Conservation (phyloP, 2,113 vertebrate genomes). For the Mandrillus leucophaeus region DNA sequence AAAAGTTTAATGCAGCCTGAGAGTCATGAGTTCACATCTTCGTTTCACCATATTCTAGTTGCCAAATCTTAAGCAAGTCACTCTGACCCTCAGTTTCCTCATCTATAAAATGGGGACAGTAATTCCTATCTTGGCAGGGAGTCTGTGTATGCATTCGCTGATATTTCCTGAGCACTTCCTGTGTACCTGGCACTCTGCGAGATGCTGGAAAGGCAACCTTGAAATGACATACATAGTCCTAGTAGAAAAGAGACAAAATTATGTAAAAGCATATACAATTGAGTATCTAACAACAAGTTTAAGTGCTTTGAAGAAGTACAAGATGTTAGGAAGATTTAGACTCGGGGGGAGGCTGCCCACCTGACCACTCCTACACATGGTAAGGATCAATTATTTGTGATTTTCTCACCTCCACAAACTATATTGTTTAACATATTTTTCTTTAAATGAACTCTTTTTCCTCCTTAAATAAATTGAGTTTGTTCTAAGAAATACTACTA, state of each 20-base stretch:
- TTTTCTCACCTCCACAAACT: background rate
- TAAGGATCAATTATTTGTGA: background rate
- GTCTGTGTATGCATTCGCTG: accelerated
- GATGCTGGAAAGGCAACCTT: background rate
- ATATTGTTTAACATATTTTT: background rate
- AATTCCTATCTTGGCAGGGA: background rate
- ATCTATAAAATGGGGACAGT: background rate
- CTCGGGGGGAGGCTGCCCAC: too few relatives aligned
- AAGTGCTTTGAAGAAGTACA: conserved; percentile 15
- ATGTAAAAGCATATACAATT: background rate
- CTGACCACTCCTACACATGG: background rate
- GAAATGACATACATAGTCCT: background rate
- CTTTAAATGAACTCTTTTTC: background rate
- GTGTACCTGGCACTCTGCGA: background rate
- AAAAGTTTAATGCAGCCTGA: background rate
- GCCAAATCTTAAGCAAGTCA: background rate
- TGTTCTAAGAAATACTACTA: background rate
- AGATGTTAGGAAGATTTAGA: background rate
- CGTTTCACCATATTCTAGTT: background rate
- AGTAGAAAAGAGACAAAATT: background rate
- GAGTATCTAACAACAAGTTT: background rate
- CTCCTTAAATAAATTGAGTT: background rate
- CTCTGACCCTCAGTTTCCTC: background rate
- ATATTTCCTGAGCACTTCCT: background rate
- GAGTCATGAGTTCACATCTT: background rate